phyloP scores from a whole-genome alignment of 1,140 invertebrate genomes.

The Copidosoma floridanum region DNA sequence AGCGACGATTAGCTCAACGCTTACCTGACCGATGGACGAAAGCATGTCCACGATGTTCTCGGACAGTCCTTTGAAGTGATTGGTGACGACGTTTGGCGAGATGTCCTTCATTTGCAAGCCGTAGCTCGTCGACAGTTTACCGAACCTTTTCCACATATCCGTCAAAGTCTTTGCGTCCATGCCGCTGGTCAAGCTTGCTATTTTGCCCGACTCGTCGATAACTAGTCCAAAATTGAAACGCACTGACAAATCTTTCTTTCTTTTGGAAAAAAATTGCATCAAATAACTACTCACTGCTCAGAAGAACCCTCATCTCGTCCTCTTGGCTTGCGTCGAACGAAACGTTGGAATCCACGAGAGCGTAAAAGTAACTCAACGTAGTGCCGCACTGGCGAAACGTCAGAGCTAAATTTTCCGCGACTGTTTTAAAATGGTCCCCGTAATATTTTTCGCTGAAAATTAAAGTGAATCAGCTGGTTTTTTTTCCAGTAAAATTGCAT shows the following conservation, averaged over 20 bases:
- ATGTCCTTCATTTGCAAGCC: constrained; percentile 31
- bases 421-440: constrained; percentile 29
- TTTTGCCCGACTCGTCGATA: constrained; percentile 36
- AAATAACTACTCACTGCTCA: no score
- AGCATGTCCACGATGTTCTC: constrained; percentile 33
- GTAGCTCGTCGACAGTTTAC: constrained; percentile 37
- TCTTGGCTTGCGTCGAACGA: constrained; percentile 32
- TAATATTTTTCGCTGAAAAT: constrained; percentile 36
- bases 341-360: constrained; percentile 36
- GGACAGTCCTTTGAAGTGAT: constrained; percentile 34
- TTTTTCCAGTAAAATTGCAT: no score
- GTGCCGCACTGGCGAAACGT: constrained; percentile 40
- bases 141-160: constrained; percentile 44
- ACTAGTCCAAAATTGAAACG: no score
- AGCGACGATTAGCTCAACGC: not conserved
- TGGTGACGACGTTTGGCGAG: constrained; percentile 21
- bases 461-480: not conserved
- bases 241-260: no score
- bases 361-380: constrained; percentile 41
- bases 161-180: constrained; percentile 43
- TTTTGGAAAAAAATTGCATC: no score
- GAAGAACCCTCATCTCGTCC: constrained; percentile 39
- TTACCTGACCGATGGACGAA: constrained; percentile 29
- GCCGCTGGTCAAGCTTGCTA: constrained; percentile 36
- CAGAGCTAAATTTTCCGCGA: constrained; percentile 35